Evolutionary conservation across 2,113 vertebrate species (phyloP).

Genomic region (Cranoglanis bouderius): DNA sequence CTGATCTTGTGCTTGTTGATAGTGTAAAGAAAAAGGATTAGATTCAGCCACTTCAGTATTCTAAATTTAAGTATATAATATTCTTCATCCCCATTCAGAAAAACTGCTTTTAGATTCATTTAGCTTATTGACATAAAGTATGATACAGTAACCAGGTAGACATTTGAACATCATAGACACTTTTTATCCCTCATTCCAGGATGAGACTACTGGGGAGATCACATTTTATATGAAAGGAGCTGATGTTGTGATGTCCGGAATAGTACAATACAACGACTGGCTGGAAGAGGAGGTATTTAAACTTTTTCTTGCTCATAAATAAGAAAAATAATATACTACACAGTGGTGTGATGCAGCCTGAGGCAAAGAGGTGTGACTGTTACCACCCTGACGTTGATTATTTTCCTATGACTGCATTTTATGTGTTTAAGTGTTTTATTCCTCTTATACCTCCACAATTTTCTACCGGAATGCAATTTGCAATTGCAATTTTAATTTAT

Average conservation of each 20-base stretch:
- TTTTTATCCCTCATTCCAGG: slow-evolving; percentile 70
- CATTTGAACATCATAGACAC: background rate
- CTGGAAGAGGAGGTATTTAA: slow-evolving; percentile 89
- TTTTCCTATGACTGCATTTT: background rate
- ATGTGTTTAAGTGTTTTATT: background rate
- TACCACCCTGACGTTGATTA: background rate
- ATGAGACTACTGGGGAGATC: slow-evolving; percentile 92
- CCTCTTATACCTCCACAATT: background rate
- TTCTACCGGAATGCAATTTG: no score
- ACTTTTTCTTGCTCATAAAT: background rate
- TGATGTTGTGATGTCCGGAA: slow-evolving; percentile 93
- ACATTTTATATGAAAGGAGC: slow-evolving; percentile 98
- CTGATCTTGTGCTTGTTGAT: background rate
- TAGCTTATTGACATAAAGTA: background rate
- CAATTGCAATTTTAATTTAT: background rate
- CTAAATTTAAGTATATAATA: background rate
- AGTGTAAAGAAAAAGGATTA: background rate
- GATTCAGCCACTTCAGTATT: background rate
- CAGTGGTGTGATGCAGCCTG: background rate
- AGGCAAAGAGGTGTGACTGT: background rate
- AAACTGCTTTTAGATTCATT: background rate
- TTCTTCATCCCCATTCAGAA: background rate
- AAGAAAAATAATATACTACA: background rate
- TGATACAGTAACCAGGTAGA: background rate
- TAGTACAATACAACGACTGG: slow-evolving; percentile 98